These are phyloP conservation scores for Metellina segmentata DNA, from an alignment of 2,888 invertebrate species.

Conservation along the genomic window DNA sequence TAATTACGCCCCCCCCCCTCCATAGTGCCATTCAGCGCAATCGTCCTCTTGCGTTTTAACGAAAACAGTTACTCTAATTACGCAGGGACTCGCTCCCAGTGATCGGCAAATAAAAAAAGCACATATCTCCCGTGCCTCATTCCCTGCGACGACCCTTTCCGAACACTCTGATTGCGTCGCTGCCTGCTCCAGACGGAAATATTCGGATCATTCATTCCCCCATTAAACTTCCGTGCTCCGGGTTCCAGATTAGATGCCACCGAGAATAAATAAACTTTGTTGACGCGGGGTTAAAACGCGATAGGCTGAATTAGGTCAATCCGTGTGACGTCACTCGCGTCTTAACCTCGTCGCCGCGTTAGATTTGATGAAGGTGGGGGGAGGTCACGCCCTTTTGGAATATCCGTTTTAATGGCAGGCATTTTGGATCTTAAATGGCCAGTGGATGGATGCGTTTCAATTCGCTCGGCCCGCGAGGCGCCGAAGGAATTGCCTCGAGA, in stretches of 20 bases:
- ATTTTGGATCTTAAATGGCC: conserved; percentile 42
- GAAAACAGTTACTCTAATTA: conserved; percentile 66
- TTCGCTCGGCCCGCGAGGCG: too few relatives aligned
- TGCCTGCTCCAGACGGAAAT: conserved; percentile 49
- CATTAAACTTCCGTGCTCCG: conserved; percentile 64
- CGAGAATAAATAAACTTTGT: conserved; percentile 53
- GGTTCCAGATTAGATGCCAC: conserved; percentile 43
- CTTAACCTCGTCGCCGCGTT: conserved; percentile 8
- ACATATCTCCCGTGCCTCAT: conserved; percentile 20
- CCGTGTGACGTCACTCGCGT: conserved; percentile 47
- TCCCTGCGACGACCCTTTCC: conserved; percentile 54
- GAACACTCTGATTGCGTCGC: conserved; percentile 64
- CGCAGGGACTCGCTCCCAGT: conserved; percentile 11
- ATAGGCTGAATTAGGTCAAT: conserved; percentile 63
- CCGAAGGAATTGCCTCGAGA: too few relatives aligned
- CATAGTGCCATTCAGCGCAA: too few relatives aligned
- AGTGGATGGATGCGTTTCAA: conserved; percentile 6
- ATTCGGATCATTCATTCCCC: conserved; percentile 35
- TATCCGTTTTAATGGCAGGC: conserved; percentile 30
- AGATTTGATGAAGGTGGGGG: conserved; percentile 11
- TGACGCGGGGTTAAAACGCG: conserved; percentile 44
- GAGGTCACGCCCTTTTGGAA: conserved; percentile 22
- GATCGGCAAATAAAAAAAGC: conserved; percentile 63
- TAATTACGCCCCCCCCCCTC: too few relatives aligned
- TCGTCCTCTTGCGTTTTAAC: conserved; percentile 27